These are phyloP conservation scores for Habroteleia sp. DNA, from an alignment of 2,888 invertebrate genomes.

Conservation along the genomic window DNA sequence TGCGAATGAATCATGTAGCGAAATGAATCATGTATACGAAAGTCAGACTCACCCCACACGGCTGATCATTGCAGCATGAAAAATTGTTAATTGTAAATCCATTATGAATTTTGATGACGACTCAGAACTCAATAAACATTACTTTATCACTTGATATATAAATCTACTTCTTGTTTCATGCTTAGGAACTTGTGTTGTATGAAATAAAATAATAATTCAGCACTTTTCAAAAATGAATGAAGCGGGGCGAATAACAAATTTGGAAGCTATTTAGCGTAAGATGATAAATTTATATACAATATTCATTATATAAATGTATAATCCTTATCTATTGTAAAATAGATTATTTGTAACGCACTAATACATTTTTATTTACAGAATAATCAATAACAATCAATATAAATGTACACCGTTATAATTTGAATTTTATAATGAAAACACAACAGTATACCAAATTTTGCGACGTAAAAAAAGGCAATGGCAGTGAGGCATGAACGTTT, in stretches of 20 bases:
- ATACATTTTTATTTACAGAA: too few relatives aligned
- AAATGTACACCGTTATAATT: too few relatives aligned
- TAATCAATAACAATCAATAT: too few relatives aligned
- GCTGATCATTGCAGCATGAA: slow-evolving; percentile 79
- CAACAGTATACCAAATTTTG: background rate
- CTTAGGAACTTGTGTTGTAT: slow-evolving; percentile 11
- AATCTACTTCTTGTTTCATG: slow-evolving; percentile 31
- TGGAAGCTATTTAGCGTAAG: background rate
- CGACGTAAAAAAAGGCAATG: slow-evolving; percentile 1
- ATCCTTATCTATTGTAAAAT: too few relatives aligned
- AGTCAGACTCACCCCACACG: slow-evolving; percentile 83
- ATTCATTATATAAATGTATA: too few relatives aligned
- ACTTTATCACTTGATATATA: slow-evolving; percentile 1
- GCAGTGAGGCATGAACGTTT: background rate
- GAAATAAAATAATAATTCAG: too few relatives aligned
- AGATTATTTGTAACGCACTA: too few relatives aligned
- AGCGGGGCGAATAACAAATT: slow-evolving; percentile 3
- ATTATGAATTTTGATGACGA: slow-evolving; percentile 70
- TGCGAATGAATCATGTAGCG: too few relatives aligned
- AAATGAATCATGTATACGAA: too few relatives aligned
- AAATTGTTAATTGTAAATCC: slow-evolving; percentile 80
- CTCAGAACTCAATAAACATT: slow-evolving; percentile 6
- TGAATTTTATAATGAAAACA: background rate
- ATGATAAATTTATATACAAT: background rate
- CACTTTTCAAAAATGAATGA: background rate